Conservation (phyloP, 2,113 vertebrate genomes). For the Amphiprion percula region DNA sequence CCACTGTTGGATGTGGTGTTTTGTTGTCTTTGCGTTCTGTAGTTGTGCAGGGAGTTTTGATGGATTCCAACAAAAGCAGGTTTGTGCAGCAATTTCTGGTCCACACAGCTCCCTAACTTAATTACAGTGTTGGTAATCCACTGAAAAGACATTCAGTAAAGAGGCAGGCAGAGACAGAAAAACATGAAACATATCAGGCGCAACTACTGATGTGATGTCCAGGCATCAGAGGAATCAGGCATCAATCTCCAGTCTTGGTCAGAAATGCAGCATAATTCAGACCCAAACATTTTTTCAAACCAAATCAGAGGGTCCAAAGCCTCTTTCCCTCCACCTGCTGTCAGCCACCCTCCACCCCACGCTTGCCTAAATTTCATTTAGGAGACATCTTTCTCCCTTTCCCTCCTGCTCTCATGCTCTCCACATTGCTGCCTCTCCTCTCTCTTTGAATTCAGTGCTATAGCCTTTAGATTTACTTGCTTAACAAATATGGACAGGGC, state of each 20-base stretch:
- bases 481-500: conserved; percentile 87
- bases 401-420: conserved; percentile 57
- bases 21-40: conserved; percentile 51
- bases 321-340: conserved; percentile 73
- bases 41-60: conserved; percentile 49
- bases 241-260: conserved; percentile 80
- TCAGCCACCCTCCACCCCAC: conserved; percentile 70
- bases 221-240: conserved; percentile 70
- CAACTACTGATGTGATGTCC: conserved; percentile 69
- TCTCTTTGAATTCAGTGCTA: conserved; percentile 78
- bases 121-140: conserved; percentile 78
- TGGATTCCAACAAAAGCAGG: conserved; percentile 69
- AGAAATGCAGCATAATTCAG: conserved; percentile 83
- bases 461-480: conserved; percentile 81
- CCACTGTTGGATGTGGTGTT: conserved; percentile 31
- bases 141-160: conserved; percentile 67
- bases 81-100: conserved; percentile 60
- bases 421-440: conserved; percentile 51
- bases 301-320: conserved; percentile 75
- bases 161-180: conserved; percentile 46
- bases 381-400: conserved; percentile 77
- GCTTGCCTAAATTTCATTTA: conserved; percentile 83
- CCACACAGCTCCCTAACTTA: conserved; percentile 67
- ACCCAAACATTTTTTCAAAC: conserved; percentile 84
- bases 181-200: conserved; percentile 61